Conservation (phyloP, 2,113 vertebrate species). For the Hemiscyllium ocellatum region DNA sequence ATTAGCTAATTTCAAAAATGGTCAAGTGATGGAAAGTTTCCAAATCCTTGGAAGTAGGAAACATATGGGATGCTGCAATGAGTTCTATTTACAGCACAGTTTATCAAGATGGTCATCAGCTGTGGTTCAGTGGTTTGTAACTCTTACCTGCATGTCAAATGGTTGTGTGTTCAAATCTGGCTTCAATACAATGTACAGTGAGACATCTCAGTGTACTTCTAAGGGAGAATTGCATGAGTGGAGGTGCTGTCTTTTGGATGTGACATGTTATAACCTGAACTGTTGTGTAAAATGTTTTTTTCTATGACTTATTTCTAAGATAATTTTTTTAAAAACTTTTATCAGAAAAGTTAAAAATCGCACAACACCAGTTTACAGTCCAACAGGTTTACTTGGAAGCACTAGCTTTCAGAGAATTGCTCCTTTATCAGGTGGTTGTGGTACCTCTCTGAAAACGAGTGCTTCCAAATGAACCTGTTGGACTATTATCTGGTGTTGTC, state of each 20-base stretch:
- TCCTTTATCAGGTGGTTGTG: no score
- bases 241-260: not conserved
- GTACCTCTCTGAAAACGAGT: no score
- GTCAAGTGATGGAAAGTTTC: not conserved
- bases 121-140: not conserved
- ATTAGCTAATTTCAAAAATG: not conserved
- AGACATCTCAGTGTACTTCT: not conserved
- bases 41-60: not conserved
- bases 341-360: no score
- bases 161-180: not conserved
- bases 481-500: no score
- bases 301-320: no score
- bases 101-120: not conserved
- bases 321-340: no score
- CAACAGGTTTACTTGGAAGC: no score
- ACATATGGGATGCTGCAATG: not conserved
- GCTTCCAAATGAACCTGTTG: no score
- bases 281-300: no score
- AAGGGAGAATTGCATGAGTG: not conserved
- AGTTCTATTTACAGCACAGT: not conserved
- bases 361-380: no score
- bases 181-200: not conserved
- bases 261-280: no score
- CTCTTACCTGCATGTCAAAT: not conserved
- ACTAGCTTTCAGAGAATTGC: no score